These are phyloP conservation scores for Acanthopleura granulata DNA, from an alignment of 2,888 invertebrate species.

Conservation along the genomic window DNA sequence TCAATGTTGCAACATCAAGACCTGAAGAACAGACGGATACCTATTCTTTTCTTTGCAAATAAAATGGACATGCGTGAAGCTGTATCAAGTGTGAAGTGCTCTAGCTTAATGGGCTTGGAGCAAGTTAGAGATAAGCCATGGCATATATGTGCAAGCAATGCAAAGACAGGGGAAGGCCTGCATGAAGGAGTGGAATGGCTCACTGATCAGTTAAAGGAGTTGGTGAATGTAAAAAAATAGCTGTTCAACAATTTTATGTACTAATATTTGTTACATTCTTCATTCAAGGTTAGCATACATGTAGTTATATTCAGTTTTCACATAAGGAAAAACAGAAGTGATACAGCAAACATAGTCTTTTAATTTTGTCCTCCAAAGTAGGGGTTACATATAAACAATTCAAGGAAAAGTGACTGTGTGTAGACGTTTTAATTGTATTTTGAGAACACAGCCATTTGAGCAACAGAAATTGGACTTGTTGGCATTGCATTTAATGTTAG, in stretches of 20 bases:
- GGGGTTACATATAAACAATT: no score
- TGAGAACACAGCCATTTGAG: no score
- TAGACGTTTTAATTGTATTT: no score
- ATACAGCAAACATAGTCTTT: no score
- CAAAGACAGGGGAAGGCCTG: conserved; percentile 91
- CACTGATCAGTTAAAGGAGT: conserved; percentile 74
- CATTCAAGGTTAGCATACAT: no score
- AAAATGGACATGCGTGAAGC: conserved; percentile 94
- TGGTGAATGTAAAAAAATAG: conserved; percentile 21
- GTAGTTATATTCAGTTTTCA: no score
- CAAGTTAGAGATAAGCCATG: conserved; percentile 91
- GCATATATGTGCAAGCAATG: conserved; percentile 96
- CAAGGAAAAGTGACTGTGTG: no score
- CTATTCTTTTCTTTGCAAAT: conserved; percentile 94
- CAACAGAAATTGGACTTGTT: no score
- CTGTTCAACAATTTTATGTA: neutral
- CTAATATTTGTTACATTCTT: no score
- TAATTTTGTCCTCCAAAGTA: no score
- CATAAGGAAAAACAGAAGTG: no score
- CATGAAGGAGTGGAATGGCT: conserved; percentile 95
- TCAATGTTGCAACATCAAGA: conserved; percentile 90
- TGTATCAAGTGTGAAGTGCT: conserved; percentile 83
- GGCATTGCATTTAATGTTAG: no score
- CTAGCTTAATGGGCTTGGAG: conserved; percentile 79
- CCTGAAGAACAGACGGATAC: conserved; percentile 77